phyloP scores from a whole-genome alignment of 2,888 invertebrate species.

The Tiphia femorata region DNA sequence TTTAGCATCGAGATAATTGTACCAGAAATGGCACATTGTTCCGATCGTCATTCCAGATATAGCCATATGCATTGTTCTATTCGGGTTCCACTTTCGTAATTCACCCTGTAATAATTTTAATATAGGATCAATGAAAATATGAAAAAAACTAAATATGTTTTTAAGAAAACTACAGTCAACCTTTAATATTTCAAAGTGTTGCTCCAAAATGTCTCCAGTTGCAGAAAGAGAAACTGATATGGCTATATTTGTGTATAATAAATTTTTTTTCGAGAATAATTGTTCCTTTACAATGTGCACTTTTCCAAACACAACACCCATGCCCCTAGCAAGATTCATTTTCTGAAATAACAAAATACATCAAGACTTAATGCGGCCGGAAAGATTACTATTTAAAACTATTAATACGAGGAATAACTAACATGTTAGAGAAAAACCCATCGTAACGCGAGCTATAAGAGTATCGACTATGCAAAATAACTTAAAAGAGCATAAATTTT shows the following conservation, averaged over 20 bases:
- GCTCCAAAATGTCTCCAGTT: slow-evolving; percentile 84
- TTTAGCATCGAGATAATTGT: slow-evolving; percentile 79
- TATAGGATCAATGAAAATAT: not conserved
- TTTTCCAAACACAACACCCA: slow-evolving; percentile 34
- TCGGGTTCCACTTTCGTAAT: slow-evolving; percentile 72
- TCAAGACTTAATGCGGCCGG: no score
- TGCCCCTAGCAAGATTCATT: slow-evolving; percentile 46
- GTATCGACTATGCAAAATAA: no score
- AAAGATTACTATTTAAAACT: no score
- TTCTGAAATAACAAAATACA: slow-evolving; percentile 29
- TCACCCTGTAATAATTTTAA: slow-evolving; percentile 63
- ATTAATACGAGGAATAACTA: no score
- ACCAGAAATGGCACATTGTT: slow-evolving; percentile 89
- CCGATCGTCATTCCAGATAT: slow-evolving; percentile 84
- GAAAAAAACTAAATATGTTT: not conserved
- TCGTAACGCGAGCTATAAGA: no score
- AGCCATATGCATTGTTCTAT: slow-evolving; percentile 82
- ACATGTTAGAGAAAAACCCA: no score
- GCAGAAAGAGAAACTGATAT: slow-evolving; percentile 84
- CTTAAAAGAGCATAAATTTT: no score
- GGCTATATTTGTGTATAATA: slow-evolving; percentile 84
- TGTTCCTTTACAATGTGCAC: slow-evolving; percentile 43
- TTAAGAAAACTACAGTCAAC: slow-evolving; percentile 29
- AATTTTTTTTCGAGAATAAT: slow-evolving; percentile 71
- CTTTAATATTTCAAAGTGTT: slow-evolving; percentile 79